These are phyloP conservation scores for Drosophila navojoa DNA, from an alignment of 1,140 invertebrate species.

Conservation along the genomic window DNA sequence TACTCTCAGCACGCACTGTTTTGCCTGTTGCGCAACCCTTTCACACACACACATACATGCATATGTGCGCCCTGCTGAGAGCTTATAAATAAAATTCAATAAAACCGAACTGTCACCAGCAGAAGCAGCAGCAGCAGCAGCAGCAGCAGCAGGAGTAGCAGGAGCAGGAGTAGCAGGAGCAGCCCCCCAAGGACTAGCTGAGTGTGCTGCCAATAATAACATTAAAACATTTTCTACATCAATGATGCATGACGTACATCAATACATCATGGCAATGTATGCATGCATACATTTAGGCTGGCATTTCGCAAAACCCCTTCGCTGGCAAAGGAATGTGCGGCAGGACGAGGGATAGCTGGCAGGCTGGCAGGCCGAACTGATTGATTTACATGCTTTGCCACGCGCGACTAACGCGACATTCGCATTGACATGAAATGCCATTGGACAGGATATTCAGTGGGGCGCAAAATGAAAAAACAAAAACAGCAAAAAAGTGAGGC, in stretches of 20 bases:
- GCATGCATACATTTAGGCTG: conserved; percentile 56
- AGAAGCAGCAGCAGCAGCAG: conserved; percentile 31
- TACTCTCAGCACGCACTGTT: conserved; percentile 31
- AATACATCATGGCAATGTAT: conserved; percentile 60
- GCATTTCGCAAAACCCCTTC: conserved; percentile 42
- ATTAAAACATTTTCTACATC: conserved; percentile 80
- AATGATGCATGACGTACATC: conserved; percentile 79
- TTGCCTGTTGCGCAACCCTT: conserved; percentile 63
- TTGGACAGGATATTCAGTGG: conserved; percentile 51
- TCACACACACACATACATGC: background rate
- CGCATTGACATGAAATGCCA: conserved; percentile 62
- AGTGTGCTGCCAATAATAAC: conserved; percentile 64
- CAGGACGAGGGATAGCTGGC: background rate
- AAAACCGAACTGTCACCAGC: conserved; percentile 75
- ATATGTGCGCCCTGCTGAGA: conserved; percentile 13
- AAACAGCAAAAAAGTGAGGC: background rate
- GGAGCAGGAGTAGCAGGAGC: conserved; percentile 20
- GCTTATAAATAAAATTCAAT: conserved; percentile 67
- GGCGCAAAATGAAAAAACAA: conserved; percentile 50
- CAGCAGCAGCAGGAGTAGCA: conserved; percentile 21
- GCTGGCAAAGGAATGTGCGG: conserved; percentile 8
- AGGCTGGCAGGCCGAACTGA: conserved; percentile 58
- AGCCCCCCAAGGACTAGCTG: too few species aligned
- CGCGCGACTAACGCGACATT: conserved; percentile 57
- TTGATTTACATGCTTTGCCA: conserved; percentile 75